phyloP scores from a whole-genome alignment of 1,140 invertebrate species.

The Drosophila pruinosa region DNA sequence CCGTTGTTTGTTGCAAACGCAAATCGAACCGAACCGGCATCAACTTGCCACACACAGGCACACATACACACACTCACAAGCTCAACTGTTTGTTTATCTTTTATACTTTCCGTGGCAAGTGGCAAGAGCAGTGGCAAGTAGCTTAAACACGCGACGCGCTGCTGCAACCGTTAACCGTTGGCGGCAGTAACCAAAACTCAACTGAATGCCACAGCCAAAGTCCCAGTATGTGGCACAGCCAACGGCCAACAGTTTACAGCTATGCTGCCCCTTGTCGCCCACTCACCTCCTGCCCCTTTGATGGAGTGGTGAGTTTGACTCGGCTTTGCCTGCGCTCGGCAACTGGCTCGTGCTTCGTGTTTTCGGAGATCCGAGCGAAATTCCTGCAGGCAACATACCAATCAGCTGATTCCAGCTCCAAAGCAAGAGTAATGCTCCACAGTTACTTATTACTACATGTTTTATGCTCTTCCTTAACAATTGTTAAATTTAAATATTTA shows the following conservation, averaged over 20 bases:
- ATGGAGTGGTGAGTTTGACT: conserved; percentile 62
- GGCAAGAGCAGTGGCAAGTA: conserved; percentile 22
- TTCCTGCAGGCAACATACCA: conserved; percentile 58
- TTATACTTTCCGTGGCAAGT: conserved; percentile 23
- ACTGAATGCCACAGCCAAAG: conserved; percentile 49
- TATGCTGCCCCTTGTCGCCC: conserved; percentile 4
- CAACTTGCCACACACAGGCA: not conserved
- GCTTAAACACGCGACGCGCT: conserved; percentile 28
- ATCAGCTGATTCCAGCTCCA: conserved; percentile 53
- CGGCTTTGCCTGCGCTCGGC: conserved; percentile 18
- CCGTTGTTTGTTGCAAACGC: not conserved
- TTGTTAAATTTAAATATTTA: not conserved
- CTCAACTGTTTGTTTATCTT: conserved; percentile 33
- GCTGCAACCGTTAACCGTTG: conserved; percentile 58
- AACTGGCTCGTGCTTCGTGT: conserved; percentile 8
- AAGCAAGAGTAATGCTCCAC: not conserved
- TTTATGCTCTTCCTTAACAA: not conserved
- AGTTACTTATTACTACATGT: conserved; percentile 2
- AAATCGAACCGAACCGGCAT: not conserved
- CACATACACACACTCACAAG: too few species aligned
- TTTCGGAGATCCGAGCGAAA: conserved; percentile 57
- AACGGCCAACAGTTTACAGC: conserved; percentile 35
- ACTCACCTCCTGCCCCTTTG: conserved; percentile 11
- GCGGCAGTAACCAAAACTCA: conserved; percentile 78
- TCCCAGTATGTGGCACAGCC: conserved; percentile 4